Percentiles rank a stretch among this genome's conserved stretches.
Evolutionary conservation across 2,888 invertebrate species (phyloP).

Genomic region (Drosophila trichaetosa): DNA sequence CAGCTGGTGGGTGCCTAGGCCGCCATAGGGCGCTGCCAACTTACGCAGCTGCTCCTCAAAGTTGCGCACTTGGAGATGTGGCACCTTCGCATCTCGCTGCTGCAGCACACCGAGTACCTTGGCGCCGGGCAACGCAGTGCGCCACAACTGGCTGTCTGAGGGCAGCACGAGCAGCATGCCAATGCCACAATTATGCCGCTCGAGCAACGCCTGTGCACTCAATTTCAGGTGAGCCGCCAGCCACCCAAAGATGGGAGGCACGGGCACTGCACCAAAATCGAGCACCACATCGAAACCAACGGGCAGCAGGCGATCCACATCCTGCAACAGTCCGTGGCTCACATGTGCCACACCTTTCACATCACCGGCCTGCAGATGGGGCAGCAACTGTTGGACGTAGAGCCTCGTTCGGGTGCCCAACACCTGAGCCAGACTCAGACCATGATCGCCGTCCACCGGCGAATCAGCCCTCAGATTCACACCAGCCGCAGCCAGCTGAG

Average conservation of each 20-base stretch:
- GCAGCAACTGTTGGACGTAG: constrained; percentile 91
- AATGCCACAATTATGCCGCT: constrained; percentile 98
- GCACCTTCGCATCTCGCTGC: constrained; percentile 11
- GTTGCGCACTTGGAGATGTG: constrained; percentile 87
- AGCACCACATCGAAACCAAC: constrained; percentile 88
- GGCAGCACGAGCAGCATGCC: constrained; percentile 93
- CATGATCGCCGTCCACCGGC: constrained; percentile 86
- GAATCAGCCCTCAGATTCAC: constrained; percentile 87
- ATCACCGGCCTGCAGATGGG: constrained; percentile 88
- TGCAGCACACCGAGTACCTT: constrained; percentile 86
- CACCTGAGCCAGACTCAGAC: constrained; percentile 90
- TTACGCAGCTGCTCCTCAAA: constrained; percentile 89
- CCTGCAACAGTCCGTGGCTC: constrained; percentile 95
- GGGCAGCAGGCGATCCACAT: constrained; percentile 94
- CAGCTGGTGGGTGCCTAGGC: constrained; percentile 37
- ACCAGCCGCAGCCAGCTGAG: constrained; percentile 89
- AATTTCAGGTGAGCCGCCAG: constrained; percentile 91
- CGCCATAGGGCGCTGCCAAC: constrained; percentile 80
- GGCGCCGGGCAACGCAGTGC: constrained; percentile 84
- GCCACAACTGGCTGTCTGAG: constrained; percentile 85
- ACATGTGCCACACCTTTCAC: constrained; percentile 97
- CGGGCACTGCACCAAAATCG: constrained; percentile 90
- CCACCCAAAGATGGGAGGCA: constrained; percentile 95
- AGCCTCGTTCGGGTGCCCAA: constrained; percentile 94
- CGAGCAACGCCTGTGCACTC: constrained; percentile 91